Base-by-base conservation (phyloP, 1,140 invertebrate genomes). In the Drosophila insularis region DNA sequence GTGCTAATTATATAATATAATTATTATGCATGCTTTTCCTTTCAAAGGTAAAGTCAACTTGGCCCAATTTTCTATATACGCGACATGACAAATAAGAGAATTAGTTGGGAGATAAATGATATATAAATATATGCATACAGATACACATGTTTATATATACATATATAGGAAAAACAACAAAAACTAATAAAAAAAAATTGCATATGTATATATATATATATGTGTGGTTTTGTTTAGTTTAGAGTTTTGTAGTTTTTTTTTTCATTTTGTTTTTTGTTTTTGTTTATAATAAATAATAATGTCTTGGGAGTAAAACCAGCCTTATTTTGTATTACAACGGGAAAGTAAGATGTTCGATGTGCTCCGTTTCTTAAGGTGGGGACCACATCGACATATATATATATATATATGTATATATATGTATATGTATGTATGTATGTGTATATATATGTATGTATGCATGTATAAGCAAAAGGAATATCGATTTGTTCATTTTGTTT, bases 291-390 rank as follows among this genome's bases (percentile, higher is more conserved):
- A 89, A 86, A 90, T 91, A 81, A 90, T 91, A 91, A 91, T 91
- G 90, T 91, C 90, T 91, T 91, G 90, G 90, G 90, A 91, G 82
- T 87, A 89, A 90, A 75, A 90, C 90, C 90, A 91, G 90, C 90
- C 90, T 91, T 91, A 91, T 90, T 89, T 89, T 78, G 84, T 87
- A 89, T 87, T 89, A 89, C 86, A 89, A 89, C 86, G 85, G 85
- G 85, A 90, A 89, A 89, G 73, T 84, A 50, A 50, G 82, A 86
- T 86, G 84, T 74, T 89, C 71, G 74, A 81, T 79, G 31, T 71
- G 67, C 43, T 50, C 43, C 43, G 43, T 50, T 50, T 50, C 31
- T 35, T 35, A 56, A 56, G 23, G 54, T 27, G 54, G 54, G 27
- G 54, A 55, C 23, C 43, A 50, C 43, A 32, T 32, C 23, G 54